Conservation (phyloP, 2,797 vertebrate species). For the Sarcoramphus papa region DNA sequence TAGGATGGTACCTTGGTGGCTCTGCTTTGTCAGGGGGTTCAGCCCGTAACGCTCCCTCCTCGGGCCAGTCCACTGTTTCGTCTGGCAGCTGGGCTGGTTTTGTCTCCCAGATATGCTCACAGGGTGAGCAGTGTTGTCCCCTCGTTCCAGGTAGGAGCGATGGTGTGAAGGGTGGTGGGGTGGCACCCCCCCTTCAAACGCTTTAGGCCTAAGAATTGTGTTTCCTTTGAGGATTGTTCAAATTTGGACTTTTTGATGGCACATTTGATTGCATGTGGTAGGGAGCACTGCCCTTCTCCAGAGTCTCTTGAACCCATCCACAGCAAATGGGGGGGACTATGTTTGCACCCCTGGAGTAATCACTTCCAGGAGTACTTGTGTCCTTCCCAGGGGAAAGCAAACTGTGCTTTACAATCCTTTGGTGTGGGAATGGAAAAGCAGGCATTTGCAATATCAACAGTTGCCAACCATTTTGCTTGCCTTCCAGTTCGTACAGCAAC, state of each 20-base stretch:
- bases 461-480: not conserved
- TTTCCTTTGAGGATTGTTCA: not conserved
- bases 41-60: rapidly evolving
- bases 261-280: not conserved
- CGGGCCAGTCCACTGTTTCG: not conserved
- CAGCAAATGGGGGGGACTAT: not conserved
- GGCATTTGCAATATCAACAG: not conserved
- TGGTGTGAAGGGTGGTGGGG: not conserved
- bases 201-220: not conserved
- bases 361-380: not conserved
- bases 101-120: not conserved
- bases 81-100: not conserved
- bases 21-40: not conserved
- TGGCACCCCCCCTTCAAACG: not conserved
- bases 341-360: not conserved
- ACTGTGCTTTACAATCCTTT: not conserved
- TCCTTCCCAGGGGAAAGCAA: not conserved
- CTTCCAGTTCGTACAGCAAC: not conserved
- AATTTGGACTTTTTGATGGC: not conserved
- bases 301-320: not conserved
- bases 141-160: not conserved
- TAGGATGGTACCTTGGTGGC: not conserved
- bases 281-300: not conserved
- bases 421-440: not conserved
- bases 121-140: not conserved